Evolutionary conservation across 2,888 invertebrate genomes (phyloP), one percentile per base, ranked within the genome.

Genomic region (Drosophila nr. perissopoda): DNA sequence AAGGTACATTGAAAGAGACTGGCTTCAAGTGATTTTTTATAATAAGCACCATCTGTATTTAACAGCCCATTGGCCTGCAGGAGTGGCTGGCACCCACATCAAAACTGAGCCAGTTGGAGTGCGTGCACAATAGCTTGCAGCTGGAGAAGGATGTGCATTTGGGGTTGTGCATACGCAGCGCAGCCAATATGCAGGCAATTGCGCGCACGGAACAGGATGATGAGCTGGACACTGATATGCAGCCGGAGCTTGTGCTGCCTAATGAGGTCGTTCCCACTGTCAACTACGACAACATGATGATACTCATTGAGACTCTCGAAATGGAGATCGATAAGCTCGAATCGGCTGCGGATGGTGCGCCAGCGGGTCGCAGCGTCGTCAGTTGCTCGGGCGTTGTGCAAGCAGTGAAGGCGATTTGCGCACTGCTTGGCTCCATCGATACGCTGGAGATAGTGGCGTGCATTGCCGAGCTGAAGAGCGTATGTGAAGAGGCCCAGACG

Each of bases 81-180:
- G 99, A 99, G 93, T 99, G 98, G 94, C 93, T 99, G 40, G 96
- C 96, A 0, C 96, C 97, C 18, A 96, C 97, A 61, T 97, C 97
- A 40, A 95, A 95, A 16, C 94, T 99, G 38, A 96, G 96, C 73
- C 98, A 98, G 92, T 97, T 98, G 92, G 98, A 98, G 92, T 98
- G 98, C 92, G 96, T 99, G 64, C 98, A 99, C 88, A 96, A 96
- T 87, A 98, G 99, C 92, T 96, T 98, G 68, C 98, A 99, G 90
- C 93, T 98, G 89, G 98, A 99, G 92, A 96, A 96, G 91, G 98
- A 98, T 93, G 97, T 98, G 3, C 94, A 95, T 42, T 92, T 97
- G 72, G 95, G 95, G 59, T 92, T 96, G 2, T 95, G 95, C 72
- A 94, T 95, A 48, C 96, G 96, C 81, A 94, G 94, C 38, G 95